phyloP scores from a whole-genome alignment of 2,888 invertebrate genomes.

The Phaonia tiefii region DNA sequence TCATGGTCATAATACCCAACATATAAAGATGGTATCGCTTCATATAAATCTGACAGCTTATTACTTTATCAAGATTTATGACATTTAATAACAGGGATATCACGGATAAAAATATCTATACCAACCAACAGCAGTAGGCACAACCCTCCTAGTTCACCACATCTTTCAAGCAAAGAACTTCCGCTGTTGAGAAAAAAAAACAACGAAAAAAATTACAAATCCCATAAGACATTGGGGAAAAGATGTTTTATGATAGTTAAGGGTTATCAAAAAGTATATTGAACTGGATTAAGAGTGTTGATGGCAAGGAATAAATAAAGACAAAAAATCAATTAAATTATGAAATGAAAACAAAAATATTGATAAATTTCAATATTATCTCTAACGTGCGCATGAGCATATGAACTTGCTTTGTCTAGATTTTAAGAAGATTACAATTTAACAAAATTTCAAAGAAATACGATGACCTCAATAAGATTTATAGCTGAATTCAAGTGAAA shows the following conservation, averaged over 20 bases:
- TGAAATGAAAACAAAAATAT: slow-evolving; percentile 17
- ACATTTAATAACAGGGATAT: slow-evolving; percentile 79
- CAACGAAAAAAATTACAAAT: not conserved
- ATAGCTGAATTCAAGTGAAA: too few relatives aligned
- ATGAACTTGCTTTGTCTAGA: not conserved
- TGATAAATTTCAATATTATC: slow-evolving; percentile 37
- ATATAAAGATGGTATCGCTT: not conserved
- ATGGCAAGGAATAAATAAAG: not conserved
- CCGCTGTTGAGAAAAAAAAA: not conserved
- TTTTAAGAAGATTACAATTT: slow-evolving; percentile 33
- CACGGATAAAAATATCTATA: slow-evolving; percentile 18
- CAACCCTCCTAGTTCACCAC: not conserved
- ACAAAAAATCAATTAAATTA: slow-evolving; percentile 33
- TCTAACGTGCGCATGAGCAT: slow-evolving; percentile 33
- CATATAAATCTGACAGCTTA: slow-evolving; percentile 70
- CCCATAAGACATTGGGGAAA: slow-evolving; percentile 1
- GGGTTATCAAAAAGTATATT: slow-evolving; percentile 6
- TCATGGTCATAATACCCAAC: not conserved
- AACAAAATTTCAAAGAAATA: slow-evolving; percentile 15
- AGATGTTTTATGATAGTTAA: slow-evolving; percentile 22
- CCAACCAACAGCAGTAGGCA: not conserved
- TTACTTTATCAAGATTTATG: slow-evolving; percentile 79
- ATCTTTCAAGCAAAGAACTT: not conserved
- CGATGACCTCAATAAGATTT: slow-evolving; percentile 52
- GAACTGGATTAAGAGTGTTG: slow-evolving; percentile 17